These are phyloP conservation scores for Masnerella sp. DNA, from an alignment of 2,888 invertebrate genomes.

Conservation along the genomic window DNA sequence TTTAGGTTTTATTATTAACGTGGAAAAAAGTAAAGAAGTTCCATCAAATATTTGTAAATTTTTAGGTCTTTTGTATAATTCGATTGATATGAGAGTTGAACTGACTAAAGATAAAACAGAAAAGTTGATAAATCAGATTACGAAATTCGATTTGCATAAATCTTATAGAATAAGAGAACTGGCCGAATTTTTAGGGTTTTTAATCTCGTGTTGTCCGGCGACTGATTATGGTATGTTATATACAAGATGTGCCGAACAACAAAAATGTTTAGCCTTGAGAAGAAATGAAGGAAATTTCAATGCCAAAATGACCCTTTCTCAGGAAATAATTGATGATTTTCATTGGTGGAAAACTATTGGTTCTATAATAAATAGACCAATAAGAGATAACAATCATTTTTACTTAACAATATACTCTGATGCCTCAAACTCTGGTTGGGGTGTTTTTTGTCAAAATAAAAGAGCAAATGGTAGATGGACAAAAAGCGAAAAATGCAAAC, in stretches of 20 bases:
- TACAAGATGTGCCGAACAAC: slow-evolving; percentile 27
- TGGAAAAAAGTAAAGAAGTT: slow-evolving; percentile 38
- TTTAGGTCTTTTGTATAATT: slow-evolving; percentile 40
- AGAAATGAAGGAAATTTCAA: slow-evolving; percentile 8
- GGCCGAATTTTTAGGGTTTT: background rate
- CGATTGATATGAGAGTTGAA: background rate
- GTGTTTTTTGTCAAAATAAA: slow-evolving; percentile 4
- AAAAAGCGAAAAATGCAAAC: background rate
- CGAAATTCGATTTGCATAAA: too few relatives aligned
- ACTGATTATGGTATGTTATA: slow-evolving; percentile 26
- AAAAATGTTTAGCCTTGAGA: slow-evolving; percentile 17
- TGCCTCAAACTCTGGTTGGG: slow-evolving; percentile 39
- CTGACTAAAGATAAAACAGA: slow-evolving; percentile 8
- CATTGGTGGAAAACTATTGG: slow-evolving; percentile 18
- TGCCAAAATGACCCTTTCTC: background rate
- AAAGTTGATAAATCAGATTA: too few relatives aligned
- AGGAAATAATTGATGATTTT: background rate
- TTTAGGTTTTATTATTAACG: slow-evolving; percentile 58
- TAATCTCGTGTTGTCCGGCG: background rate
- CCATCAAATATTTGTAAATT: slow-evolving; percentile 26
- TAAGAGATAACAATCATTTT: slow-evolving; percentile 8
- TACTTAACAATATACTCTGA: slow-evolving; percentile 34
- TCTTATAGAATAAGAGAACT: background rate
- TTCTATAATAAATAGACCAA: background rate
- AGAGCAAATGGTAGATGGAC: background rate